These are phyloP conservation scores for Hermodice carunculata DNA, from an alignment of 2,888 invertebrate species.

Conservation along the genomic window DNA sequence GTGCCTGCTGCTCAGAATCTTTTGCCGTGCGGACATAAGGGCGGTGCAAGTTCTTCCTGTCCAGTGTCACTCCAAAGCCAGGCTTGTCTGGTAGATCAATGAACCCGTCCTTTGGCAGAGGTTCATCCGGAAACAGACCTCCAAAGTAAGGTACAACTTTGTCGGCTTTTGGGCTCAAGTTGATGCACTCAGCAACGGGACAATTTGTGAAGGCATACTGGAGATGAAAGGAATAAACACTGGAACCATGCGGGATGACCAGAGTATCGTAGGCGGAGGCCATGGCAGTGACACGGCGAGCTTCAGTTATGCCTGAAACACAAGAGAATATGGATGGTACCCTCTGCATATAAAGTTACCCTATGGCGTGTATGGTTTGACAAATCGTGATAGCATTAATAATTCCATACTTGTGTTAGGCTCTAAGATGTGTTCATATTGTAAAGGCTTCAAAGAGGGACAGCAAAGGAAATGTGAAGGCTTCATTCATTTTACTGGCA, in stretches of 20 bases:
- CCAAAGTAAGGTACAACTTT: slow-evolving; percentile 63
- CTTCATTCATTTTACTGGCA: no score
- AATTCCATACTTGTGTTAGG: no score
- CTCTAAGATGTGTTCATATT: no score
- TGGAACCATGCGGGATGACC: slow-evolving; percentile 65
- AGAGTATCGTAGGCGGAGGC: slow-evolving; percentile 60
- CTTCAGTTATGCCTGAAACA: slow-evolving; percentile 59
- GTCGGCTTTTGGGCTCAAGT: slow-evolving; percentile 59
- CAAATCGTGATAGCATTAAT: no score
- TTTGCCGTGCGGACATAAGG: slow-evolving; percentile 53
- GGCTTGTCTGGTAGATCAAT: slow-evolving; percentile 62
- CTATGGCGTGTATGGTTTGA: no score
- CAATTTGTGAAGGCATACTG: slow-evolving; percentile 65
- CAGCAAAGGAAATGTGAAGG: no score
- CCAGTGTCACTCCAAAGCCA: slow-evolving; percentile 63
- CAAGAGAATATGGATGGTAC: no score
- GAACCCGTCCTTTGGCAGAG: slow-evolving; percentile 60
- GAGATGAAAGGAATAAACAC: slow-evolving; percentile 65
- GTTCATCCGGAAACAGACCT: slow-evolving; percentile 62
- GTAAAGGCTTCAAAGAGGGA: no score
- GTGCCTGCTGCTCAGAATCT: slow-evolving; percentile 51
- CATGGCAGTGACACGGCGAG: slow-evolving; percentile 61
- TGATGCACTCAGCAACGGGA: slow-evolving; percentile 64
- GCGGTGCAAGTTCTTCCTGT: slow-evolving; percentile 48
- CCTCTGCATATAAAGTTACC: no score